Evolutionary conservation across 2,888 invertebrate genomes (phyloP).

Genomic region (Spisula solida): DNA sequence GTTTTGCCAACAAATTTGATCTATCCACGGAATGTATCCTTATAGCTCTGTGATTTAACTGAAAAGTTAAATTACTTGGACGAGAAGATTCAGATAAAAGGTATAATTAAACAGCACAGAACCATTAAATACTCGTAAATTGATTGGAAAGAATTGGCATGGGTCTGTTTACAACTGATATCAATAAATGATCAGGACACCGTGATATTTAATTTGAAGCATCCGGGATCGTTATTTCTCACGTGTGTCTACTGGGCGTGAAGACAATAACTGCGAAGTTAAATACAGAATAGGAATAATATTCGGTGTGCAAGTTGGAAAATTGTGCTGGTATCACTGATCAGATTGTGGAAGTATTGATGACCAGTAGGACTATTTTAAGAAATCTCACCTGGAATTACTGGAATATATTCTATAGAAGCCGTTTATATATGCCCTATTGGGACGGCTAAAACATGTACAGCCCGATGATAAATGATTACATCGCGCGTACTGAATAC

Average conservation of each 20-base stretch:
- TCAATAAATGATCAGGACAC: constrained; percentile 10
- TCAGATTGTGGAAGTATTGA: not conserved
- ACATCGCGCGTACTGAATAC: too few species aligned
- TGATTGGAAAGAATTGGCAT: constrained; percentile 22
- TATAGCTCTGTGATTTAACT: not conserved
- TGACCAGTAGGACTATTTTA: too few species aligned
- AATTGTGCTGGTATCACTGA: not conserved
- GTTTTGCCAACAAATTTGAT: not conserved
- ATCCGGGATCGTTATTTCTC: too few species aligned
- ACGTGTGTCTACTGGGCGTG: not conserved
- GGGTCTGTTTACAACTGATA: constrained; percentile 20
- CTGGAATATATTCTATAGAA: too few species aligned
- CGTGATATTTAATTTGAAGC: constrained; percentile 3
- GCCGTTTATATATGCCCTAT: too few species aligned
- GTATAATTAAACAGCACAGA: not conserved
- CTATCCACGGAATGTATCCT: not conserved
- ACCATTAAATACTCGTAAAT: constrained; percentile 22
- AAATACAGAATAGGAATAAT: not conserved
- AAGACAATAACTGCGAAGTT: not conserved
- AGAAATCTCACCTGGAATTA: too few species aligned
- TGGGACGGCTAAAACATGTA: too few species aligned
- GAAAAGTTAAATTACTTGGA: constrained; percentile 19
- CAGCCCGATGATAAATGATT: too few species aligned
- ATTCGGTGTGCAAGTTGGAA: not conserved
- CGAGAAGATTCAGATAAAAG: not conserved